Evolutionary conservation across 2,888 invertebrate genomes (phyloP), one percentile per base, ranked within the genome.

Genomic region (Deilephila porcellus): DNA sequence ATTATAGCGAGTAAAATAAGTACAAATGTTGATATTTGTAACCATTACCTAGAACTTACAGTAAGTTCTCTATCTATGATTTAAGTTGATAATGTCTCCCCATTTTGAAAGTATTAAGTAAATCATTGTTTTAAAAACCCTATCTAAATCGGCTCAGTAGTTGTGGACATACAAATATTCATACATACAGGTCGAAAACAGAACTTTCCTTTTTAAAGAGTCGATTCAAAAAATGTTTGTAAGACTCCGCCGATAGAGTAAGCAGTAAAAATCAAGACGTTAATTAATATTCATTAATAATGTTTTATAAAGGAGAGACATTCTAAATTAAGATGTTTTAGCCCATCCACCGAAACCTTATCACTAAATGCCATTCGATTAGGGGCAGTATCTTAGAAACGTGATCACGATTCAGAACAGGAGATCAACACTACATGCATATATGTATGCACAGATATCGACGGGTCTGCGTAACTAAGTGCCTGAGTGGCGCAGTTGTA

Each of bases 291-390:
- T 25, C 25, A 25, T 25, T 25, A 25, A 25, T 25, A 25, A 25
- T 25, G 25, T 25, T 25, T 25, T 25, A 32, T 6, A n/a, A 1
- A 56, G n/a, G 56, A n/a, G n/a, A 56, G n/a, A n/a, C 56, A 56
- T 56, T 56, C n/a, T 56, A n/a, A 56, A 56, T 14, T 56, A 56
- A n/a, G 56, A 4, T 56, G 17, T 3, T n/a, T 17, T 25, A 8
- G 60, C 67, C 67, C n/a, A 45, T 67, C 67, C 67, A 52, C 52
- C 67, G 52, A 67, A 45, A 45, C 25, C 45, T 67, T 52, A 67
- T 52, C 25, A 67, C 67, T 67, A 52, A 52, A 67, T 64, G 64
- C 67, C 20, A 37, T 20, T 20, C 56, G 56, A 56, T 56, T 6
- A 6, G n/a, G n/a, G 56, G n/a, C n/a, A 56, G 56, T 19, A 14